A percentile compares a stretch with the other conserved stretches of the same genome.
Conservation (phyloP, 2,888 invertebrate genomes). For the Copidosoma aretas region DNA sequence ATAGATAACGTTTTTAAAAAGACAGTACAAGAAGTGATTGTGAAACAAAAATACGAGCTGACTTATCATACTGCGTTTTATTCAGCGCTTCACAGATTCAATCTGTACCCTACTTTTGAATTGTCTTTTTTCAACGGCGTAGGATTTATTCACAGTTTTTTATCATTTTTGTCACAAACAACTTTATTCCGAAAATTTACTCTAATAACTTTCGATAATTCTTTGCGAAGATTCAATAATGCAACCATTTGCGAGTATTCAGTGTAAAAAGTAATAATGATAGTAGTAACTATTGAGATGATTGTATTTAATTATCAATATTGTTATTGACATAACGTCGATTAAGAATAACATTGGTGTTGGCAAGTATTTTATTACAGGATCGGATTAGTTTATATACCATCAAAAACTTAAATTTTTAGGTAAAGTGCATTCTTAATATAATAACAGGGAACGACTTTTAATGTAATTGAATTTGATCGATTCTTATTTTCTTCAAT, state of each 20-base stretch:
- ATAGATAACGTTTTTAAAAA: too few species aligned
- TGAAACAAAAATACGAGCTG: conserved; percentile 22
- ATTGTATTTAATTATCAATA: conserved; percentile 16
- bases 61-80: conserved; percentile 10
- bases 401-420: conserved; percentile 1
- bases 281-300: conserved; percentile 24
- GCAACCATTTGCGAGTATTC: conserved; percentile 12
- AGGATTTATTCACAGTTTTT: conserved; percentile 19
- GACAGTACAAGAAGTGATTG: too few species aligned
- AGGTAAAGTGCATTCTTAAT: too few species aligned
- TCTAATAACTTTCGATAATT: not conserved
- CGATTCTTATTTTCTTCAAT: not conserved
- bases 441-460: too few species aligned
- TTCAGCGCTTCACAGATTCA: conserved; percentile 1
- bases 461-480: too few species aligned
- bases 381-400: conserved; percentile 21
- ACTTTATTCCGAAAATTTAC: not conserved
- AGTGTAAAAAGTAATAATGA: not conserved
- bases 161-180: too few species aligned
- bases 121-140: conserved; percentile 25
- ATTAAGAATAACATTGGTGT: conserved; percentile 20
- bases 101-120: too few species aligned
- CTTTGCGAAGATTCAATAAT: conserved; percentile 21
- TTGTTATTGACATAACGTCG: not conserved
- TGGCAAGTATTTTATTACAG: conserved; percentile 23